Percentiles rank a stretch among this genome's conserved stretches.
phyloP scores from a whole-genome alignment of 1,140 invertebrate species.

The Anastatus disparis region DNA sequence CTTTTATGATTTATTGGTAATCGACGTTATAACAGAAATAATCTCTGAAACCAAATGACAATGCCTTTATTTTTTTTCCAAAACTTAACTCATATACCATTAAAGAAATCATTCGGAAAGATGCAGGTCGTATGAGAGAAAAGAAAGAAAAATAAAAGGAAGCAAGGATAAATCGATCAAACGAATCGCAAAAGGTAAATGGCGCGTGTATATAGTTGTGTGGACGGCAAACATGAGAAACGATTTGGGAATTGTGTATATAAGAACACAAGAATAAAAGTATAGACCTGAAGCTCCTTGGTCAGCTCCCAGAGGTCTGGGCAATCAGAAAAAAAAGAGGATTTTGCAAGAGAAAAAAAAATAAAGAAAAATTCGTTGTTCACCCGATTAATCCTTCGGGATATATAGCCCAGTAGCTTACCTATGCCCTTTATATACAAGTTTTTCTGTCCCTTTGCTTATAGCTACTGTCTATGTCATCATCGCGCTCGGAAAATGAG shows the following conservation, averaged over 20 bases:
- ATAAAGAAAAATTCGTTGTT: constrained; percentile 26
- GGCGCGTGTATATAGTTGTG: constrained; percentile 23
- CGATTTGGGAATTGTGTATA: constrained; percentile 54
- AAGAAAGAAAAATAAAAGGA: no score
- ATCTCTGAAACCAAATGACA: neutral
- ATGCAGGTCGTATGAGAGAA: no score
- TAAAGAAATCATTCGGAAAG: constrained; percentile 16
- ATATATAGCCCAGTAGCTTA: neutral
- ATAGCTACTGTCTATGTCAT: neutral
- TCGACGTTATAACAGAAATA: neutral
- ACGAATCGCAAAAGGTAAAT: constrained; percentile 41
- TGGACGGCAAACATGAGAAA: constrained; percentile 49
- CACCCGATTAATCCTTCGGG: constrained; percentile 53
- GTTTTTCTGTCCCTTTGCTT: no score
- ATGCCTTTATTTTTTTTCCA: neutral
- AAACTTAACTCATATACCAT: no score
- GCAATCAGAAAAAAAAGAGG: constrained; percentile 46
- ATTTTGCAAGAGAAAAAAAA: constrained; percentile 36
- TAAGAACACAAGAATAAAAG: neutral
- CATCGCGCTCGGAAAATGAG: neutral
- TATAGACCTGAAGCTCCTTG: constrained; percentile 32
- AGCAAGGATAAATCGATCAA: constrained; percentile 32
- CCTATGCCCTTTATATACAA: neutral
- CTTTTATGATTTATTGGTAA: constrained; percentile 23
- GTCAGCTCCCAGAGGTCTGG: constrained; percentile 49